A percentile compares a stretch with the other conserved stretches of the same genome.
These are phyloP conservation scores for Mormyrus proboscirostris DNA, from an alignment of 2,797 vertebrate genomes.

Conservation along the genomic window DNA sequence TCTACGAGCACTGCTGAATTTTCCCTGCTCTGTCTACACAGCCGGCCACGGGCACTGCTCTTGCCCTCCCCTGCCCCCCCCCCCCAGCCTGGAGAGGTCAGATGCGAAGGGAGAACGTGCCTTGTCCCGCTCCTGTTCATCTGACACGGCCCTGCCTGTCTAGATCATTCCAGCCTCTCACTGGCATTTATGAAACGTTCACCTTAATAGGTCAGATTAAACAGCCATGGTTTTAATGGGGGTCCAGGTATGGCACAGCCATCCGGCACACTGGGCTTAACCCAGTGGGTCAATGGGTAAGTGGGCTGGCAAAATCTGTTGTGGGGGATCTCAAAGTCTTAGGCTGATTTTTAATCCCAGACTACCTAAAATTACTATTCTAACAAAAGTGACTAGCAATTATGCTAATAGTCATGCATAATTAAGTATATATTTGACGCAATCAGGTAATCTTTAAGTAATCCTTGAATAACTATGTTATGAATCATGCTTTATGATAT, in stretches of 20 bases:
- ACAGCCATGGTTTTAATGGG: neutral
- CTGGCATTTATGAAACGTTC: neutral
- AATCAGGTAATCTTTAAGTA: neutral
- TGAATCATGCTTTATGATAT: neutral
- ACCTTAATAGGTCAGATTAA: neutral
- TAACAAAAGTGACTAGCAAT: neutral
- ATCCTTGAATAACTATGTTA: neutral
- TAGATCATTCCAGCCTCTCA: neutral
- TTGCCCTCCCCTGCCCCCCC: neutral
- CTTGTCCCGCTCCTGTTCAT: neutral
- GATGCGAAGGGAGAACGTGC: neutral
- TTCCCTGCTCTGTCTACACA: neutral
- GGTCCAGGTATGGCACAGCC: neutral
- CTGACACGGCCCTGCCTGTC: neutral
- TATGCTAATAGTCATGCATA: neutral
- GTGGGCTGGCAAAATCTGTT: neutral
- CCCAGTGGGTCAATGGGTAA: neutral
- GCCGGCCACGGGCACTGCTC: neutral
- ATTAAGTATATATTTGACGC: neutral
- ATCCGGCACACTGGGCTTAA: neutral
- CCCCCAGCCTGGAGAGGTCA: neutral
- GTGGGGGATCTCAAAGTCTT: neutral
- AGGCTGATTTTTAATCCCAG: neutral
- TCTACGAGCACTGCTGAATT: neutral
- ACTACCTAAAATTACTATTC: neutral